Evolutionary conservation across 2,113 vertebrate genomes (phyloP).

Genomic region (Psittacula cyanocephala): DNA sequence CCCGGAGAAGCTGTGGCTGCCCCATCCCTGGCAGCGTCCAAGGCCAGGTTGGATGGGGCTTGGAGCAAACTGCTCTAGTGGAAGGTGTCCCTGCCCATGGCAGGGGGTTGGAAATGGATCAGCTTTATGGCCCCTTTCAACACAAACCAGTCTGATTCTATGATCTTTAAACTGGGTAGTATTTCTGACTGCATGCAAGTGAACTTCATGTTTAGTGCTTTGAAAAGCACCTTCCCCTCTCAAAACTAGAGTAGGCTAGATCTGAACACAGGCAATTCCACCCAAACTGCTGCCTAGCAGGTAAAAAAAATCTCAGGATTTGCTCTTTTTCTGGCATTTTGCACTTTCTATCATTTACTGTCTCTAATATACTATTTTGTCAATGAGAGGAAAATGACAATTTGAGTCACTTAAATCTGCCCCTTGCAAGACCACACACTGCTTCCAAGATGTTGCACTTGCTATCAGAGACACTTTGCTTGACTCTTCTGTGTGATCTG

Average conservation of each 20-base stretch:
- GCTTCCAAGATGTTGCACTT: background rate
- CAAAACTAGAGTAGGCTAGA: rapidly evolving
- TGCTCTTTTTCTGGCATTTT: too few species aligned
- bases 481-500: rapidly evolving
- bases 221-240: background rate
- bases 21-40: background rate
- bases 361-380: rapidly evolving
- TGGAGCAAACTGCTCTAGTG: background rate
- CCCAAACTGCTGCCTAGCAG: background rate
- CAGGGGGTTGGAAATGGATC: background rate
- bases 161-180: background rate
- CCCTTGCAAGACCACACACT: background rate
- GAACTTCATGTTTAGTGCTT: background rate
- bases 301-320: background rate
- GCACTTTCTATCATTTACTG: too few species aligned
- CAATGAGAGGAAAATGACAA: background rate
- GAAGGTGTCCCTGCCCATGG: background rate
- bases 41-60: background rate
- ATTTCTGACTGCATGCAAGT: background rate
- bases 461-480: background rate
- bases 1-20: background rate
- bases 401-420: background rate
- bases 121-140: background rate
- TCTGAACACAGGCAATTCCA: background rate
- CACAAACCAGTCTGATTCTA: background rate